Conservation (phyloP, 2,113 vertebrate species). For the Caretta caretta region DNA sequence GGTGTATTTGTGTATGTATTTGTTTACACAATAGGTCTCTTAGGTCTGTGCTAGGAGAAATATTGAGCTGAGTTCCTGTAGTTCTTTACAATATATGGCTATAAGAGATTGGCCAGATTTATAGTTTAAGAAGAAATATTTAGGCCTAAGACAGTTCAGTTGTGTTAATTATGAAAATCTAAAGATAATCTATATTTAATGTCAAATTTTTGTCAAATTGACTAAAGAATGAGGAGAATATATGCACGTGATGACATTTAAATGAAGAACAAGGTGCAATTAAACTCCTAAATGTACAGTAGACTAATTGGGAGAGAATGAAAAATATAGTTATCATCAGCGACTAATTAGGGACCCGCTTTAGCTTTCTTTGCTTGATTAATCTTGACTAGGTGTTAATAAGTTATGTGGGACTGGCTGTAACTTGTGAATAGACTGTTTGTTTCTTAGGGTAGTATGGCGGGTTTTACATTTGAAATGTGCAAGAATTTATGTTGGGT, state of each 20-base stretch:
- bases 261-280: constrained; percentile 86
- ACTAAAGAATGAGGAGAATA: constrained; percentile 76
- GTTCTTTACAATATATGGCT: background rate
- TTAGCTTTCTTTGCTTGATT: constrained; percentile 82
- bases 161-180: constrained; percentile 85
- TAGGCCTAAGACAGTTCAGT: constrained; percentile 76
- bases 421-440: constrained; percentile 37
- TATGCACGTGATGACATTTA: constrained; percentile 80
- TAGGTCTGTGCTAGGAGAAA: background rate
- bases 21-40: background rate
- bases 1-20: background rate
- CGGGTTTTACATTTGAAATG: background rate
- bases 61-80: background rate
- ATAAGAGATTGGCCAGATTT: constrained; percentile 57
- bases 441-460: background rate
- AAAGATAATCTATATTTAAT: constrained; percentile 87
- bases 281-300: constrained; percentile 83
- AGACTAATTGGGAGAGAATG: constrained; percentile 85
- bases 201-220: constrained; percentile 83
- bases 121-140: constrained; percentile 74
- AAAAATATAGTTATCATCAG: constrained; percentile 87
- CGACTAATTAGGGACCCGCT: constrained; percentile 84
- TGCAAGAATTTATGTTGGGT: background rate
- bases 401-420: constrained; percentile 64
- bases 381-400: constrained; percentile 83